Evolutionary conservation across 1,140 invertebrate genomes (phyloP).

Genomic region (Hermatobates lingyangjiaoensis): DNA sequence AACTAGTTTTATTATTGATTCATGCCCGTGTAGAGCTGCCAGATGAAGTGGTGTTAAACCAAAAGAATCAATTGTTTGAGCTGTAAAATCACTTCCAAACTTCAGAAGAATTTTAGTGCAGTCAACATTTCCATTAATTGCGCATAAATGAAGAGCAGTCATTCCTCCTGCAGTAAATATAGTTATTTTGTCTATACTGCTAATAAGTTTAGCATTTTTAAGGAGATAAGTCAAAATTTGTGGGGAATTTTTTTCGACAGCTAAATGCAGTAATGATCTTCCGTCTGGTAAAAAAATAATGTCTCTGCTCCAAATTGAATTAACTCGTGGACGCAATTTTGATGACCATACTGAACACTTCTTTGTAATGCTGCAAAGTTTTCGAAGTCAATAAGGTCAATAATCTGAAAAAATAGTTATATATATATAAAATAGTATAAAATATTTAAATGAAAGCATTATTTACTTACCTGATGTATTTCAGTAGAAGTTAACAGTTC

Average conservation of each 20-base stretch:
- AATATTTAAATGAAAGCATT: background rate
- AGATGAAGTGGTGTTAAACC: constrained; percentile 36
- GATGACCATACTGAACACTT: constrained; percentile 26
- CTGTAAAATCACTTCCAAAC: constrained; percentile 27
- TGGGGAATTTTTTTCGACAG: constrained; percentile 23
- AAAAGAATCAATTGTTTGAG: constrained; percentile 19
- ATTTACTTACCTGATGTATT: constrained; percentile 21
- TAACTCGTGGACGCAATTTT: constrained; percentile 27
- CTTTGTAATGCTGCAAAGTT: constrained; percentile 33
- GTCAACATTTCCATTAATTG: constrained; percentile 37
- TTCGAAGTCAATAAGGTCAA: constrained; percentile 22
- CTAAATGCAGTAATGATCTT: constrained; percentile 20
- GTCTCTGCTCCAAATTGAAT: constrained; percentile 26
- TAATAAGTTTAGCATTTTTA: constrained; percentile 17
- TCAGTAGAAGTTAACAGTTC: constrained; percentile 36
- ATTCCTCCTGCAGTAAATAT: constrained; percentile 22
- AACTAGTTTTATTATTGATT: constrained; percentile 15
- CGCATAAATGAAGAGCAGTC: constrained; percentile 47
- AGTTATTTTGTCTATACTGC: constrained; percentile 21
- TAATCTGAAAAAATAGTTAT: constrained; percentile 12
- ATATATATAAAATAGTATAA: background rate
- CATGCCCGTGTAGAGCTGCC: constrained; percentile 31
- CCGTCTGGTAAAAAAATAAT: constrained; percentile 21
- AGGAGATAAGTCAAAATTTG: constrained; percentile 26
- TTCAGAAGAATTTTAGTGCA: constrained; percentile 39